Base-by-base conservation (phyloP, 2,888 invertebrate genomes). In the Cephus spinipes region DNA sequence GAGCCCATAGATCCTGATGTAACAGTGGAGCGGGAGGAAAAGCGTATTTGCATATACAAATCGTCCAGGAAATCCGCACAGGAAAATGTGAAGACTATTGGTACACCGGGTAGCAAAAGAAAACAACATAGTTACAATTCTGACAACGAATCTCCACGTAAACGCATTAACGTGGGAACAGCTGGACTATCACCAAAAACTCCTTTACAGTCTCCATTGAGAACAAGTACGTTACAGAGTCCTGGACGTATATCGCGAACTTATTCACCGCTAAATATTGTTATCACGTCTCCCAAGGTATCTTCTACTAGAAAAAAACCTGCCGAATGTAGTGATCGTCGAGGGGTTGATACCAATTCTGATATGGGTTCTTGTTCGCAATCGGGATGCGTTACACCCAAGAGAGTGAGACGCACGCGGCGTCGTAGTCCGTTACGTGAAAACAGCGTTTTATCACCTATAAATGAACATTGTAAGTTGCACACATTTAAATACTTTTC, bases 181-280 rank as follows among this genome's bases (percentile, higher is more conserved):
- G 3, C 79, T 68, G 30, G 69, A 36, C 76, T 77, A 77, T 74
- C 79, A 32, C 82, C 76, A 32, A 85, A 81, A 79, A 88, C 83
- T n/a, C 83, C 85, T 0, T 82, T 80, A 68, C 78, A 81, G 34
- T 83, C 87, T 73, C 86, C 85, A 23, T 78, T 55, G 71, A 81
- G 77, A 74, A 81, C 79, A 79, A 84, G 79, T 77, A 81, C 81
- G 74, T 82, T 87, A 36, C 83, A 80, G 68, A 88, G 88, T 82
- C 87, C 88, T 31, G 84, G 85, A 78, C 84, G 83, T 77, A 77
- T 83, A 1, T 80, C 83, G 1, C 83, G 87, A 83, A 85, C 81
- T 80, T 91, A 91, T 84, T 87, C 89, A 55, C 89, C 91, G 12
- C 85, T 91, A 55, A 85, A 87, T 81, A 85, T 91, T 78, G 87